A percentile compares a stretch with the other conserved stretches of the same genome.
Evolutionary conservation across 2,888 invertebrate genomes (phyloP).

Genomic region (Cybosia mesomella): DNA sequence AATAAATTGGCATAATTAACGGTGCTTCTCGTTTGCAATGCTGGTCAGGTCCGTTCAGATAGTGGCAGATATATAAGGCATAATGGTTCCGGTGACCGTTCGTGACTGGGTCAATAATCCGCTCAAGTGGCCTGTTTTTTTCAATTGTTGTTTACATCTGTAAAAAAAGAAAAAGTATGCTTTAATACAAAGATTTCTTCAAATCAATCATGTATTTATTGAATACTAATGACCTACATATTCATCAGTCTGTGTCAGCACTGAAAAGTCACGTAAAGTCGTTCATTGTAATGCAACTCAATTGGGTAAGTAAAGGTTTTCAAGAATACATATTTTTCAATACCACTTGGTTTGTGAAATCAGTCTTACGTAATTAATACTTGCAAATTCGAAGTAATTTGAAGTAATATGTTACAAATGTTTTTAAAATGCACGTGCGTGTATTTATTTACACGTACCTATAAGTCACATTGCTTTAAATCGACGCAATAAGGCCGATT

Average conservation of each 20-base stretch:
- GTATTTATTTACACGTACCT: slow-evolving; percentile 13
- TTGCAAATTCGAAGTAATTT: slow-evolving; percentile 38
- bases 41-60: slow-evolving; percentile 78
- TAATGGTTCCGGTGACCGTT: slow-evolving; percentile 82
- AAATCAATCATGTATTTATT: slow-evolving; percentile 13
- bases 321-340: slow-evolving; percentile 30
- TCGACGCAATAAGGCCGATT: slow-evolving; percentile 21
- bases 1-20: slow-evolving; percentile 84
- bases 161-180: slow-evolving; percentile 61
- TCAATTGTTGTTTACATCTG: slow-evolving; percentile 73
- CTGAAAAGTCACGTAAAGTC: slow-evolving; percentile 33
- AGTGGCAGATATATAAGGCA: slow-evolving; percentile 80
- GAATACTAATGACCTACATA: slow-evolving; percentile 24
- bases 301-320: slow-evolving; percentile 20
- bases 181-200: slow-evolving; percentile 6
- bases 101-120: slow-evolving; percentile 80
- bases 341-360: slow-evolving; percentile 24
- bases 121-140: slow-evolving; percentile 63
- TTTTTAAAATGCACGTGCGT: slow-evolving; percentile 34
- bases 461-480: slow-evolving; percentile 21
- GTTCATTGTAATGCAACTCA: slow-evolving; percentile 19
- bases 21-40: slow-evolving; percentile 73
- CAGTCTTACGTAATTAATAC: slow-evolving; percentile 33
- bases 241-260: slow-evolving; percentile 6
- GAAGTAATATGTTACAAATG: slow-evolving; percentile 32